Evolutionary conservation across 2,797 vertebrate genomes (phyloP), one percentile per base, ranked within the genome.

Genomic region (Botia kubotai): DNA sequence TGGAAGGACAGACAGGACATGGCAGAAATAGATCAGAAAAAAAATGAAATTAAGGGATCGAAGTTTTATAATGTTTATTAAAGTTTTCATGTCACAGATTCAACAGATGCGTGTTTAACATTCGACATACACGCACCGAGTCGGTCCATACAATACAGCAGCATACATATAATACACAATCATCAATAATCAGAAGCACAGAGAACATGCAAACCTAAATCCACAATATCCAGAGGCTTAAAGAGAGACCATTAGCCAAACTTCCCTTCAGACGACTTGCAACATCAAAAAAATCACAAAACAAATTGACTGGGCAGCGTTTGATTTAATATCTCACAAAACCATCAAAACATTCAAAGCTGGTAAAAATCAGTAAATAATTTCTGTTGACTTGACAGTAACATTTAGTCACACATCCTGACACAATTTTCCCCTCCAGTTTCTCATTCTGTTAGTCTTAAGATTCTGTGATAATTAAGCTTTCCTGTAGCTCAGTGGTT

Each of bases 121-220:
- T 75, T 81, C 62, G 83, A 84, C 84, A 81, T 52, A 65, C 81
- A 79, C 77, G 78, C 84, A 87, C 82, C 82, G 79, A 82, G 68
- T 77, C 81, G 77, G 63, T 85, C 75, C 68, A 72, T 77, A 84
- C 84, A 75, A 43, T 75, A 84, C 84, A 77, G 80, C 79, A 85
- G 72, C 76, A 81, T 82, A 86, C 68, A 60, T 71, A 19, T 62
- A 17, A 78, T 72, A 72, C 81, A 86, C 78, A 53, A 58, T 75
- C 70, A 83, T 69, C 36, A 80, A 73, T 52, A 70, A 70, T 76
- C 68, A 83, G 69, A 79, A 83, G 78, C 74, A 83, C 84, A 87
- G 79, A 80, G 66, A 77, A 80, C 86, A 87, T 87, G 86, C 86
- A 84, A 8, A 73, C 46, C 72, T 84, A 84, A 77, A 60, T 73